Evolutionary conservation across 2,888 invertebrate genomes (phyloP).

Genomic region (Belgica antarctica): DNA sequence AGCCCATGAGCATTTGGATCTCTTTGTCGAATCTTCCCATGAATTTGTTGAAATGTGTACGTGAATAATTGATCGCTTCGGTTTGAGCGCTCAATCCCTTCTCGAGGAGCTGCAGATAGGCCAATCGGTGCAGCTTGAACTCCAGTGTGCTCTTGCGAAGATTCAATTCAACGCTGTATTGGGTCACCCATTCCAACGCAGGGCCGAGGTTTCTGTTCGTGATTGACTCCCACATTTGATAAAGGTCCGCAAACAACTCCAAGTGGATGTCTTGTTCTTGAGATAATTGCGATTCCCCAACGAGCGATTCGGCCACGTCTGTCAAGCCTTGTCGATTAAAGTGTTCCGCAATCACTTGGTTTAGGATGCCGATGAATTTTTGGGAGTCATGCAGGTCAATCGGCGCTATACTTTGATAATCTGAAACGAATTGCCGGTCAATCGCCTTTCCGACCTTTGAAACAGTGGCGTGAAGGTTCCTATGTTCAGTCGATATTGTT

Average conservation of each 20-base stretch:
- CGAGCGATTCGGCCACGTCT: slow-evolving; percentile 81
- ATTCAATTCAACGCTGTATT: slow-evolving; percentile 69
- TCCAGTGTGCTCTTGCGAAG: slow-evolving; percentile 70
- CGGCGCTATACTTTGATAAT: slow-evolving; percentile 83
- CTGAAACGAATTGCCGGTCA: slow-evolving; percentile 89
- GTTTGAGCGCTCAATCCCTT: slow-evolving; percentile 62
- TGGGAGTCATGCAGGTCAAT: slow-evolving; percentile 70
- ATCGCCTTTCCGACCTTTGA: slow-evolving; percentile 96
- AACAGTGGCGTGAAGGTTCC: slow-evolving; percentile 69
- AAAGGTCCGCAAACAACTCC: slow-evolving; percentile 63
- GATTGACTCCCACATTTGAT: slow-evolving; percentile 83
- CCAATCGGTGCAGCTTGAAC: slow-evolving; percentile 77
- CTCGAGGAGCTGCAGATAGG: slow-evolving; percentile 64
- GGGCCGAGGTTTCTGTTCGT: slow-evolving; percentile 77
- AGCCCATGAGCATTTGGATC: slow-evolving; percentile 83
- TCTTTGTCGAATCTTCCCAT: slow-evolving; percentile 76
- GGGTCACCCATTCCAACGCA: slow-evolving; percentile 83
- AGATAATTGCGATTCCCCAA: slow-evolving; percentile 45
- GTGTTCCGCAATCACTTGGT: slow-evolving; percentile 91
- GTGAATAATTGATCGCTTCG: slow-evolving; percentile 84
- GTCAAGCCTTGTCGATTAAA: slow-evolving; percentile 81
- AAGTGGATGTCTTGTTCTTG: slow-evolving; percentile 33
- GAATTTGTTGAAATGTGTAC: slow-evolving; percentile 78
- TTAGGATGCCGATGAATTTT: slow-evolving; percentile 66
- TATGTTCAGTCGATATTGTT: slow-evolving; percentile 80